Conservation (phyloP, 2,113 vertebrate genomes). For the Edolisoma coerulescens region DNA sequence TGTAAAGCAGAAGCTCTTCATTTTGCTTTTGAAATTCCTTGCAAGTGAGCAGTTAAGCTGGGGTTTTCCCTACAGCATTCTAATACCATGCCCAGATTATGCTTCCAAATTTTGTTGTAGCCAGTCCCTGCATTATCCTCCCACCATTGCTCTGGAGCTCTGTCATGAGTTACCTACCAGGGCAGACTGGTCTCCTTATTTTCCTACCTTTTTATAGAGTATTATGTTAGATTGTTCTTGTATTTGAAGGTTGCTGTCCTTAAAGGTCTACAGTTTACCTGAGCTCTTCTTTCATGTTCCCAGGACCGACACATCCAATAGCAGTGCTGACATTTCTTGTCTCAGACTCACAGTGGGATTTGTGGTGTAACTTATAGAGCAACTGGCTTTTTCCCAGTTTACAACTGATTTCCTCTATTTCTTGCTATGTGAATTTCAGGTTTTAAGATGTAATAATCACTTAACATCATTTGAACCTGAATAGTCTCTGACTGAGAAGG, state of each 20-base stretch:
- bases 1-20: background rate
- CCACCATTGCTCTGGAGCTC: background rate
- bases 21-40: background rate
- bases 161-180: background rate
- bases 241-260: background rate
- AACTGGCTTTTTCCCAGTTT: background rate
- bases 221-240: background rate
- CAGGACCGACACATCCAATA: background rate
- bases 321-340: background rate
- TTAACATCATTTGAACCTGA: background rate
- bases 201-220: background rate
- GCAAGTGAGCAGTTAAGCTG: background rate
- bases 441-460: slow-evolving; percentile 18
- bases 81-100: rapidly evolving
- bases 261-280: background rate
- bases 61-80: background rate
- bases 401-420: background rate
- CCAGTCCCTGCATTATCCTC: background rate
- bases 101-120: background rate
- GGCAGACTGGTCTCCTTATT: background rate
- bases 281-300: background rate
- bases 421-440: background rate
- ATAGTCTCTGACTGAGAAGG: background rate
- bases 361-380: background rate
- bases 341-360: background rate